Evolutionary conservation across 2,888 invertebrate species (phyloP).

Genomic region (Drosophila prostipennis): DNA sequence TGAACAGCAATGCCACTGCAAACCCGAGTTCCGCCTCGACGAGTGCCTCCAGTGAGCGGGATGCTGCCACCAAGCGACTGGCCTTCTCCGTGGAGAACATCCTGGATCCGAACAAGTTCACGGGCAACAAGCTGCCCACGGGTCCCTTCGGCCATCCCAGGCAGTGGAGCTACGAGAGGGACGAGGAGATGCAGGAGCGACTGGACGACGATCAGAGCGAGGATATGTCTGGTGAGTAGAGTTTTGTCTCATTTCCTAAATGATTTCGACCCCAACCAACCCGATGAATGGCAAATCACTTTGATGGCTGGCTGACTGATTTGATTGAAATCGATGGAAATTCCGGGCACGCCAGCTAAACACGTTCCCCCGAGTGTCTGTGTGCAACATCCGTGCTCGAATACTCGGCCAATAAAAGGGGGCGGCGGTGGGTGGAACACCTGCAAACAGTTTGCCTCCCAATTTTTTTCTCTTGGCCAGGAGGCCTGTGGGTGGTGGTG

Average conservation of each 20-base stretch:
- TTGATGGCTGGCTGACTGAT: constrained; percentile 27
- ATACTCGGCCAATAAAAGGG: background rate
- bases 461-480: constrained; percentile 1
- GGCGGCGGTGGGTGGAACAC: constrained; percentile 20
- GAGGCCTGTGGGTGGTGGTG: constrained; percentile 40
- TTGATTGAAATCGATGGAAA: constrained; percentile 35
- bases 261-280: constrained; percentile 6
- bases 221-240: constrained; percentile 86
- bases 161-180: constrained; percentile 85
- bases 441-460: constrained; percentile 25
- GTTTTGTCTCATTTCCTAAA: background rate
- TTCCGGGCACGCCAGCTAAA: constrained; percentile 17
- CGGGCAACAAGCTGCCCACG: constrained; percentile 86
- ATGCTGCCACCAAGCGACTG: constrained; percentile 85
- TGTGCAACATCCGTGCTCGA: constrained; percentile 1
- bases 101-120: constrained; percentile 95
- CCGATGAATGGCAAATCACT: constrained; percentile 7
- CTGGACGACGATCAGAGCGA: constrained; percentile 84
- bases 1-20: constrained; percentile 63
- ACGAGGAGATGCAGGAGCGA: constrained; percentile 83
- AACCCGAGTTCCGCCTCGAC: constrained; percentile 73
- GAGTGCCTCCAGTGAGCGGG: constrained; percentile 82
- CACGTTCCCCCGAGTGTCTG: constrained; percentile 18
- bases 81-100: constrained; percentile 97
- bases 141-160: constrained; percentile 76